Base-by-base conservation (phyloP, 2,113 vertebrate species). In the Perca flavescens region DNA sequence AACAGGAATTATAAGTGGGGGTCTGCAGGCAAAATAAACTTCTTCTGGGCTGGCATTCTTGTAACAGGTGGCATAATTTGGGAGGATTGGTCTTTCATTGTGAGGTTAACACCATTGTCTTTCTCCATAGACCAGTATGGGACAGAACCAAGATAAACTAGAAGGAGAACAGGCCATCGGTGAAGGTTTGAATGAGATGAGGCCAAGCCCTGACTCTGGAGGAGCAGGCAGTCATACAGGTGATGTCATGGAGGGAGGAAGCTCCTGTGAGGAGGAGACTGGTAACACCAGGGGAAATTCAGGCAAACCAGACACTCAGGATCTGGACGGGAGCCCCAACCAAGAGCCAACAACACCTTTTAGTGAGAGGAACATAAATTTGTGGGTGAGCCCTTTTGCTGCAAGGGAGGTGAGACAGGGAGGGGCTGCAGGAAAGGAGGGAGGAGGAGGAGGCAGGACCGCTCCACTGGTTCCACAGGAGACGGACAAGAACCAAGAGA, bases 61-160 rank as follows among this genome's bases (percentile, higher is more conserved):
- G 40, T 77, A 67, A 88, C 57, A 71, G 25, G 66, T 85, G 80
- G 66, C 77, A 73, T 89, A 56, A 88, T 84, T 77, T 22, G 6
- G 71, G 65, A 67, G 49, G 49, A n/a, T 64, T 46, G 58, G 3
- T 60, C 15, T 65, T 66, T 53, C 76, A 15, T 72, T 82, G 34
- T 88, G n/a, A 90, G 43, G 63, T 69, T 91, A 92, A 92, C 61
- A 25, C 31, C 10, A 46, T 43, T 90, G 56, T 86, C 25, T 88
- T 88, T 92, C 85, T 91, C 90, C 71, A 78, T 92, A 96, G 95
- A 93, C 77, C 74, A 93, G 34, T 57, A 96, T 96, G 95, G 95
- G 95, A 77, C 95, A 96, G 88, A 95, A 91, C 84, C 95, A 91
- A 85, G 94, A 93, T 60, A 96, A 92, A 88, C 47, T 87, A 67